These are phyloP conservation scores for Gortyna flavago DNA, from an alignment of 2,888 invertebrate genomes.

Conservation along the genomic window DNA sequence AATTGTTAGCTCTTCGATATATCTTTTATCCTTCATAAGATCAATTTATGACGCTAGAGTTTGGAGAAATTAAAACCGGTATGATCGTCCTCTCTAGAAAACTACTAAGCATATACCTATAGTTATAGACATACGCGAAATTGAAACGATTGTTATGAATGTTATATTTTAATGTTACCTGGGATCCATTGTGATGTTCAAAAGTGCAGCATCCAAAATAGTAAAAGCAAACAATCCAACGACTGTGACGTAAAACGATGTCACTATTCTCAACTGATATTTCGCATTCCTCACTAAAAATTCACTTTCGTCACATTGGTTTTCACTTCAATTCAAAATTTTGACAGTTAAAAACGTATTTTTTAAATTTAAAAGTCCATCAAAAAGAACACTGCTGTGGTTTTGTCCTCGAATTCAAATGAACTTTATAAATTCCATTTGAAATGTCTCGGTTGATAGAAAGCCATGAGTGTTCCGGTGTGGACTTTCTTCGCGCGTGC, in stretches of 20 bases:
- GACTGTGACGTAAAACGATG: conserved; percentile 32
- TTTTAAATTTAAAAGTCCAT: conserved; percentile 18
- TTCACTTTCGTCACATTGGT: conserved; percentile 74
- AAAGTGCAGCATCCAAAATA: conserved; percentile 56
- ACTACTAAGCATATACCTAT: background rate
- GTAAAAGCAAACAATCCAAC: conserved; percentile 45
- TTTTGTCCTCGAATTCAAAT: conserved; percentile 61
- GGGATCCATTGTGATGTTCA: conserved; percentile 79
- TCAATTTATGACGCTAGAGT: conserved; percentile 26
- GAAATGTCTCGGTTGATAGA: conserved; percentile 81
- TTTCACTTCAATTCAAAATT: conserved; percentile 50
- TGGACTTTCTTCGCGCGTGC: conserved; percentile 85
- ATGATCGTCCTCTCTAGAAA: conserved; percentile 42
- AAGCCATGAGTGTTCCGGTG: conserved; percentile 81
- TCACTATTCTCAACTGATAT: conserved; percentile 52
- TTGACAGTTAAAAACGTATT: conserved; percentile 22
- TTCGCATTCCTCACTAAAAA: conserved; percentile 61
- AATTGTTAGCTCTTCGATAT: background rate
- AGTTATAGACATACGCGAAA: conserved; percentile 1
- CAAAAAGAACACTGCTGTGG: conserved; percentile 43
- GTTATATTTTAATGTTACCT: conserved; percentile 75
- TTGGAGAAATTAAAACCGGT: conserved; percentile 65
- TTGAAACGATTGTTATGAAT: conserved; percentile 38
- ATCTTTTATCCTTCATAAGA: background rate
- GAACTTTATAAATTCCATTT: conserved; percentile 67